Conservation (phyloP, 2,888 invertebrate genomes). For the Agrypnus murinus region DNA sequence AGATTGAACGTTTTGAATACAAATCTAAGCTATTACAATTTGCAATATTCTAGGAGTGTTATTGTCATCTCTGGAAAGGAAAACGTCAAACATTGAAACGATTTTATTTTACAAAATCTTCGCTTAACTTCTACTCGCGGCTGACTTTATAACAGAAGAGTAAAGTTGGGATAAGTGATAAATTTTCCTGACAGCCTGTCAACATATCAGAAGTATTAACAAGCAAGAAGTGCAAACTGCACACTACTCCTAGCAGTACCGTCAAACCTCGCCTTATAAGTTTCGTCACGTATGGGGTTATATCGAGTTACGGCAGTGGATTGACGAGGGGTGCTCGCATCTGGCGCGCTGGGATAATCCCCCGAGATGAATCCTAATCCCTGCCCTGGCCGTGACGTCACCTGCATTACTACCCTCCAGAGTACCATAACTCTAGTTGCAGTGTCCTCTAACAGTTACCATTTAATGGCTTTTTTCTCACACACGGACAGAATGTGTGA, state of each 20-base stretch:
- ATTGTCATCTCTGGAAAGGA: neutral
- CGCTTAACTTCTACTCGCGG: neutral
- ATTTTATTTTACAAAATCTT: conserved; percentile 29
- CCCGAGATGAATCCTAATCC: conserved; percentile 67
- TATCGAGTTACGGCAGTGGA: conserved; percentile 66
- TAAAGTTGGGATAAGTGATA: conserved; percentile 39
- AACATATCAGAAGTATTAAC: conserved; percentile 49
- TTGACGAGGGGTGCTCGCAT: conserved; percentile 63
- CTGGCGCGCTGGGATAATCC: conserved; percentile 66
- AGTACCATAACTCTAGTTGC: conserved; percentile 63
- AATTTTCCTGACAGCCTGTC: conserved; percentile 50
- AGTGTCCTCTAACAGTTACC: conserved; percentile 56
- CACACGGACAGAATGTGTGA: conserved; percentile 26
- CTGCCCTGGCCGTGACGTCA: conserved; percentile 67
- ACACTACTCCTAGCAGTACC: conserved; percentile 46
- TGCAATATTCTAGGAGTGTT: neutral
- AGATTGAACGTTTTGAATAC: neutral
- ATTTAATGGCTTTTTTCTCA: conserved; percentile 45
- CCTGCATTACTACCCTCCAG: conserved; percentile 55
- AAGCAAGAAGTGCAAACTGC: conserved; percentile 53
- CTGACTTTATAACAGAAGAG: too few species aligned
- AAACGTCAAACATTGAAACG: conserved; percentile 26
- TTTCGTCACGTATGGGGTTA: conserved; percentile 68
- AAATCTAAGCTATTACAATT: neutral
- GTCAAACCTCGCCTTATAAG: conserved; percentile 57